Evolutionary conservation across 2,113 vertebrate species (phyloP).

Genomic region (Marcusenius ussheri): DNA sequence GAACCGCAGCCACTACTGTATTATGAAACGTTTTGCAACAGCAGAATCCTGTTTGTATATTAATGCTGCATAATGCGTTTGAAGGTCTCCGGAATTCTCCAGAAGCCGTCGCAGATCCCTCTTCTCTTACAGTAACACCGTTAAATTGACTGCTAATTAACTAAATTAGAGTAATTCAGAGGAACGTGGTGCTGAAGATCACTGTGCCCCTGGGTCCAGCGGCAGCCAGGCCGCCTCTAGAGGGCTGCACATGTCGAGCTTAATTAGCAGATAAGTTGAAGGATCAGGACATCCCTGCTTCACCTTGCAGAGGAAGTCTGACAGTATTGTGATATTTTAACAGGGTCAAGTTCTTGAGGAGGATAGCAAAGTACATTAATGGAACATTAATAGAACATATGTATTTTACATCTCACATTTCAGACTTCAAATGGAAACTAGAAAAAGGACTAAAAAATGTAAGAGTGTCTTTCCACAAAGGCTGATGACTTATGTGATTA

Average conservation of each 20-base stretch:
- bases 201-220: background rate
- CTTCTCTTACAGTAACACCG: background rate
- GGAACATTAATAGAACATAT: background rate
- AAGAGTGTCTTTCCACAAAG: background rate
- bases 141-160: background rate
- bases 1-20: no score
- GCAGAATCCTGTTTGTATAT: background rate
- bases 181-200: background rate
- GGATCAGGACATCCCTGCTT: background rate
- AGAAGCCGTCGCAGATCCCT: background rate
- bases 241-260: background rate
- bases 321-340: background rate
- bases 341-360: background rate
- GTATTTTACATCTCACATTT: background rate
- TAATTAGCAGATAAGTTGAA: background rate
- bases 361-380: background rate
- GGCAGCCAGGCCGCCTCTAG: background rate
- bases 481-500: background rate
- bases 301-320: background rate
- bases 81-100: background rate
- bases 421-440: background rate
- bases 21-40: background rate
- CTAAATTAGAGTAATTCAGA: background rate
- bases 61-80: background rate
- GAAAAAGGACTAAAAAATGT: background rate